These are phyloP conservation scores for Acanthosoma haemorrhoidale DNA, from an alignment of 2,888 invertebrate species.

Conservation along the genomic window DNA sequence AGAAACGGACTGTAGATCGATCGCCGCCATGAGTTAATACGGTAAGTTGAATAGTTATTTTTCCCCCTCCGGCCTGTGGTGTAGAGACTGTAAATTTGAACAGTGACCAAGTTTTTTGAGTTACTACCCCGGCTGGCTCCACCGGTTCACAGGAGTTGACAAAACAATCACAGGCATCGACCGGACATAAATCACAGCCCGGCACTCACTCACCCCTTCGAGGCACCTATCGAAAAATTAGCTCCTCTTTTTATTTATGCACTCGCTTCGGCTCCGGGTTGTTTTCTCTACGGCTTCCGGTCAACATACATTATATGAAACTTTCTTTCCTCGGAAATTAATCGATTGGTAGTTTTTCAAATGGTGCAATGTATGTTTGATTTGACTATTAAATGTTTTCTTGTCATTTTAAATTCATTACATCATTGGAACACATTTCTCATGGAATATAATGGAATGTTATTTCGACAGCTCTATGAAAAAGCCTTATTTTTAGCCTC, in stretches of 20 bases:
- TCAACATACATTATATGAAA: too few species aligned
- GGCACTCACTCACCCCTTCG: neutral
- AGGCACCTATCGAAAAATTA: slow-evolving; percentile 20
- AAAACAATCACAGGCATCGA: slow-evolving; percentile 24
- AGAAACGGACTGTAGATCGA: too few species aligned
- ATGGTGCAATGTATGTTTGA: too few species aligned
- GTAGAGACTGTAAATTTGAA: neutral
- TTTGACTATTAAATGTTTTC: too few species aligned
- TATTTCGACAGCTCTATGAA: too few species aligned
- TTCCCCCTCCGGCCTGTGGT: neutral
- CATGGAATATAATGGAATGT: too few species aligned
- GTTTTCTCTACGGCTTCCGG: neutral
- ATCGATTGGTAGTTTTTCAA: too few species aligned
- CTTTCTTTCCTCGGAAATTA: too few species aligned
- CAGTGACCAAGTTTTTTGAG: neutral
- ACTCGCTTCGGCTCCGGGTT: neutral
- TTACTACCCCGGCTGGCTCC: neutral
- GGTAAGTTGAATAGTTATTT: neutral
- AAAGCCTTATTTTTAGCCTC: too few species aligned
- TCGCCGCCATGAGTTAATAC: too few species aligned
- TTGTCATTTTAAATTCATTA: too few species aligned
- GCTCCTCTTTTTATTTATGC: slow-evolving; percentile 17
- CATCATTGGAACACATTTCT: too few species aligned
- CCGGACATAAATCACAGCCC: neutral
- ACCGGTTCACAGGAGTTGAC: neutral